Evolutionary conservation across 2,797 vertebrate species (phyloP).

Genomic region (Xiphophorus birchmanni): DNA sequence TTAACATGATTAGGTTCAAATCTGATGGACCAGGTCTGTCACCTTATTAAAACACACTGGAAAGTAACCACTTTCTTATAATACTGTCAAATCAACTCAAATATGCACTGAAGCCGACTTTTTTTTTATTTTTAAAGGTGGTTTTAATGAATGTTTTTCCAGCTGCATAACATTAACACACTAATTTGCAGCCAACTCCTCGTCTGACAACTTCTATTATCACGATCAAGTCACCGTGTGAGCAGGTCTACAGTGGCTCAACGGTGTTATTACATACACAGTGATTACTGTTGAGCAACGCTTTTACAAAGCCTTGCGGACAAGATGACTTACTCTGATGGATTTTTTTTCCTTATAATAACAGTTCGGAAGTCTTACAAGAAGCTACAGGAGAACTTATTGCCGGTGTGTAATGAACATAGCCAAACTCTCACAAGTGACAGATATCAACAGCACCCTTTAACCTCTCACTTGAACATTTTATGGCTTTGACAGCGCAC

Average conservation of each 20-base stretch:
- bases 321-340: constrained; percentile 2
- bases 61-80: background rate
- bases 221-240: constrained; percentile 22
- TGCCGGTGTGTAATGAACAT: constrained; percentile 16
- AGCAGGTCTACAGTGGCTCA: constrained; percentile 37
- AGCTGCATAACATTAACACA: constrained; percentile 12
- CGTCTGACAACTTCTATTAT: constrained; percentile 27
- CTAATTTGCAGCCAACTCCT: constrained; percentile 26
- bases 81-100: background rate
- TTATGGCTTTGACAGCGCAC: background rate
- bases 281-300: constrained; percentile 55
- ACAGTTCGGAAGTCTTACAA: background rate
- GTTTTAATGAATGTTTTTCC: constrained; percentile 2
- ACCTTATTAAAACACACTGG: background rate
- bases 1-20: background rate
- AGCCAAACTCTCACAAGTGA: constrained; percentile 57
- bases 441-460: constrained; percentile 53
- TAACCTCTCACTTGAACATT: constrained; percentile 9
- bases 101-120: background rate
- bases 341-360: constrained; percentile 8
- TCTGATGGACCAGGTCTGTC: constrained; percentile 1
- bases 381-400: background rate
- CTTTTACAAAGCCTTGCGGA: constrained; percentile 46
- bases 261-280: constrained; percentile 52
- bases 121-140: background rate